phyloP scores from a whole-genome alignment of 2,888 invertebrate species.

The Clivina fossor region DNA sequence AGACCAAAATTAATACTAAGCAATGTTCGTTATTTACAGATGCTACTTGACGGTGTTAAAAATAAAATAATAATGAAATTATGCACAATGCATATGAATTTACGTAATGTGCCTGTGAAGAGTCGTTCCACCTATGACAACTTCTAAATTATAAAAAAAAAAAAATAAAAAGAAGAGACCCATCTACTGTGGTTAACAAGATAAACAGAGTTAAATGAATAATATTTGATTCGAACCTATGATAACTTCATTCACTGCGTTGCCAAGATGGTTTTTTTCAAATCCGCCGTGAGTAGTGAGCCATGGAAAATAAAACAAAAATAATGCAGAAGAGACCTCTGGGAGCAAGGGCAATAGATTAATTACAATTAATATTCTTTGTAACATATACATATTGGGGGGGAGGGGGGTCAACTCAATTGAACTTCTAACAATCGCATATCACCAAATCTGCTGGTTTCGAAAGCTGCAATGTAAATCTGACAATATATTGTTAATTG shows the following conservation, averaged over 20 bases:
- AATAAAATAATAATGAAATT: not conserved
- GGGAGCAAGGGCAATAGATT: conserved; percentile 7
- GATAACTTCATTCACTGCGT: conserved; percentile 54
- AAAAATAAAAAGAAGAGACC: conserved; percentile 15
- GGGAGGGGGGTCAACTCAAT: no score
- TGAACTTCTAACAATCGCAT: no score
- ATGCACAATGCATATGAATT: conserved; percentile 11
- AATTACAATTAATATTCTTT: no score
- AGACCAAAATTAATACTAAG: no score
- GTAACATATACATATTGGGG: no score
- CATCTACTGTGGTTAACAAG: conserved; percentile 28
- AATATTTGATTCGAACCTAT: conserved; percentile 53
- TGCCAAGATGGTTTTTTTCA: conserved; percentile 41
- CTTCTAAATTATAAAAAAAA: not conserved
- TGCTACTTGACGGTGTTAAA: not conserved
- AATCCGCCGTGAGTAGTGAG: conserved; percentile 48
- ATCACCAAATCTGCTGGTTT: no score
- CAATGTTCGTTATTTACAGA: conserved; percentile 6
- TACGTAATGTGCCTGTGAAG: conserved; percentile 4
- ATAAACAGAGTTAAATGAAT: no score
- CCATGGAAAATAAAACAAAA: conserved; percentile 47
- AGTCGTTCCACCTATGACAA: conserved; percentile 10
- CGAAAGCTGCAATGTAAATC: no score
- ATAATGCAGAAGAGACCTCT: conserved; percentile 3
- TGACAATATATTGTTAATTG: no score